These are phyloP conservation scores for Montipora efflorescens DNA, from an alignment of 64 coral and sea anemone species.

Conservation along the genomic window DNA sequence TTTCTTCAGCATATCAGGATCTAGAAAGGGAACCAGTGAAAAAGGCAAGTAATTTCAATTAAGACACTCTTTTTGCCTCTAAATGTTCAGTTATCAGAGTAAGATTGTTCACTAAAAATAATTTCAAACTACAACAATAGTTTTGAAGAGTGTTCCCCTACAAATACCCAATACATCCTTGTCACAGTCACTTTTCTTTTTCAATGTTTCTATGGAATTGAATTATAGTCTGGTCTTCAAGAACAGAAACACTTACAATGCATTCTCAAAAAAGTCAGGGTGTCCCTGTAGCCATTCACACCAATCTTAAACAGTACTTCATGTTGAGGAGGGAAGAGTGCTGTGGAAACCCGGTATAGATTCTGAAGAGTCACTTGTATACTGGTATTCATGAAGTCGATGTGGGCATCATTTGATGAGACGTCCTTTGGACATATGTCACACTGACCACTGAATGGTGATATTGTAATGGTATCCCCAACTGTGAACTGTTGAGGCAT, in stretches of 20 bases:
- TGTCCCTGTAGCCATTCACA: constrained; percentile 89
- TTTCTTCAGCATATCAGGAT: constrained; percentile 65
- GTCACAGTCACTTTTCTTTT: too few species aligned
- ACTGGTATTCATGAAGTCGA: constrained; percentile 88
- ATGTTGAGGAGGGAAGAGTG: constrained; percentile 89
- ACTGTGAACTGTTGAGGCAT: constrained; percentile 87
- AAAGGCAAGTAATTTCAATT: not conserved
- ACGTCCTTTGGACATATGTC: constrained; percentile 98
- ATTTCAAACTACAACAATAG: too few species aligned
- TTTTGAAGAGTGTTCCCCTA: too few species aligned
- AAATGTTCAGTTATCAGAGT: too few species aligned
- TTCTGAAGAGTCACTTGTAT: constrained; percentile 89
- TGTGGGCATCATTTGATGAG: constrained; percentile 84
- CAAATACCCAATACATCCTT: too few species aligned
- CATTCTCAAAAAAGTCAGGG: constrained; percentile 76
- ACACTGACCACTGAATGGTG: constrained; percentile 96
- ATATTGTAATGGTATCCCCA: constrained; percentile 97
- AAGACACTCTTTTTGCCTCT: not conserved
- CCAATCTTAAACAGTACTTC: constrained; percentile 87
- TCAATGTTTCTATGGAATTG: too few species aligned
- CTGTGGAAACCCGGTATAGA: constrained; percentile 82
- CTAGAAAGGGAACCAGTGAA: not conserved
- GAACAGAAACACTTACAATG: constrained; percentile 79
- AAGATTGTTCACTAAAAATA: too few species aligned
- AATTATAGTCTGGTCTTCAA: too few species aligned